Evolutionary conservation across 2,797 vertebrate genomes (phyloP), one percentile per base, ranked within the genome.

Genomic region (Urocyon cinereoargenteus): DNA sequence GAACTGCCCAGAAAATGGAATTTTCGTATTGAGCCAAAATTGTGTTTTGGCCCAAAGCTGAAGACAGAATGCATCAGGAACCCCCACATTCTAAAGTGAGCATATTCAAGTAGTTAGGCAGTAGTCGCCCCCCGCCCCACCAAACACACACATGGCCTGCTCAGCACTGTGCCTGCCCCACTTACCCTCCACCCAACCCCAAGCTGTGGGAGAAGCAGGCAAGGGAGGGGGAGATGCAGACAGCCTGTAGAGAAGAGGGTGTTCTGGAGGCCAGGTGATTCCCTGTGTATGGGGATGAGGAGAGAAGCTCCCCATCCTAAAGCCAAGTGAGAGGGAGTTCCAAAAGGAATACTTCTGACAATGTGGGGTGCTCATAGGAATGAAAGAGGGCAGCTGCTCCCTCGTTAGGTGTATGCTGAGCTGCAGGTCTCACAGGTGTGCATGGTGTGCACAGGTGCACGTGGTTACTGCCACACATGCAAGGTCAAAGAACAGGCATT

Each of bases 161-260:
- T 26, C 57, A 87, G 75, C 49, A 11, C 3, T 22, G 0, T 86
- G 12, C 36, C 40, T 15, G 14, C 5, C 8, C 2, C 11, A 2
- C n/a, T 5, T 1, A 26, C 34, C 34, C 22, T 2, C 13, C 24
- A 49, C 34, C 12, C 28, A 45, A 9, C 34, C 34, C 55, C 34
- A 19, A 51, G 57, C 28, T 68, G 14, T 16, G 57, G 55, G 28
- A n/a, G 11, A 28, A 19, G 36, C 78, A 16, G 13, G 18, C 28
- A 1, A 2, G 12, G 13, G 21, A 0, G 16, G 61, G 15, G 15
- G 28, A 45, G 40, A 40, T 5, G 0, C 0, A 62, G 36, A 77
- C 16, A 68, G 2, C 15, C 61, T n/a, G 26, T 4, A 40, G 45
- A 68, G 62, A 62, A 9, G 24, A 34, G 0, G 0, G 1, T 14